phyloP scores from a whole-genome alignment of 1,140 invertebrate genomes.

The Neomicropteryx cornuta region DNA sequence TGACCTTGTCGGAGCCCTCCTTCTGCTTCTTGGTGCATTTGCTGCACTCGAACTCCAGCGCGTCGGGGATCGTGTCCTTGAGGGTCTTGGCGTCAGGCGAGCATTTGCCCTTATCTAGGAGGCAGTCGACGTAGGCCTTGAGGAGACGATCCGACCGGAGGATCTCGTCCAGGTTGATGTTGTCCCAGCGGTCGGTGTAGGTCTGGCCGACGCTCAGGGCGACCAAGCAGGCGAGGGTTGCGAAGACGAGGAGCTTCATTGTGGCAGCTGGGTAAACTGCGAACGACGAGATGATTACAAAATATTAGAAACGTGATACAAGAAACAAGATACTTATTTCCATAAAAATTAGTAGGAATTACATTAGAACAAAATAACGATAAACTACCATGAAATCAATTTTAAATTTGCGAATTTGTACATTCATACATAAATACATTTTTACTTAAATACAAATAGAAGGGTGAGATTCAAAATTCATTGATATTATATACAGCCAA shows the following conservation, averaged over 20 bases:
- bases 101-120: slow-evolving; percentile 56
- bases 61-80: slow-evolving; percentile 58
- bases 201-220: slow-evolving; percentile 26
- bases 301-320: too few species aligned
- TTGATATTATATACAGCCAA: too few species aligned
- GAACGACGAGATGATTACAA: too few species aligned
- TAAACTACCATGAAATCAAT: too few species aligned
- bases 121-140: slow-evolving; percentile 57
- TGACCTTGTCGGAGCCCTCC: slow-evolving; percentile 44
- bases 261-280: too few species aligned
- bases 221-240: slow-evolving; percentile 19
- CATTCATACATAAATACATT: too few species aligned
- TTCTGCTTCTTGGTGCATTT: slow-evolving; percentile 56
- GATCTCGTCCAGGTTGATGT: slow-evolving; percentile 61
- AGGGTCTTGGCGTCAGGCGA: slow-evolving; percentile 58
- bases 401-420: too few species aligned
- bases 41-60: slow-evolving; percentile 49
- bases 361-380: too few species aligned
- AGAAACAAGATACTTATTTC: too few species aligned
- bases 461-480: too few species aligned
- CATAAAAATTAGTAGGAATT: too few species aligned
- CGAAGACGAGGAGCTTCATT: slow-evolving; percentile 24
- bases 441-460: too few species aligned
- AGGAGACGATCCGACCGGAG: slow-evolving; percentile 57
- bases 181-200: slow-evolving; percentile 66